Base-by-base conservation (phyloP, 2,113 vertebrate species). In the Clarias gariepinus region DNA sequence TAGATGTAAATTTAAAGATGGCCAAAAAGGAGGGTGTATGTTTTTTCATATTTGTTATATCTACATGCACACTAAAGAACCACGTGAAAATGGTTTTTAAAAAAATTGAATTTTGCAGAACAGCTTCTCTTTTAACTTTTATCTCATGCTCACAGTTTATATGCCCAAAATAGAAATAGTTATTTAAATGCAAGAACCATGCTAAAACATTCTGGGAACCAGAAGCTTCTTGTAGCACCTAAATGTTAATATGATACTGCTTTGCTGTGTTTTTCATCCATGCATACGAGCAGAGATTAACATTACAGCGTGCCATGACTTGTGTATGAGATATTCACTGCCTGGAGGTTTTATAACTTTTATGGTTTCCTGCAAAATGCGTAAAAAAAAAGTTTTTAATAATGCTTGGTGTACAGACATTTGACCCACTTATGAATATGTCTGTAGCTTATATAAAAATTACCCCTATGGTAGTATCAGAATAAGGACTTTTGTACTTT, bases 291-390 rank as follows among this genome's bases (percentile, higher is more conserved):
- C 60, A 60, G 63, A 13, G 68, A 63, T 57, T 63, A 74, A 58
- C 57, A 74, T 82, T 63, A 33, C 33, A 73, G 41, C 85, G 81
- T 64, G 85, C n/a, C 41, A 23, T 86, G 58, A 63, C 85, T 47
- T 74, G 79, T 55, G 7, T 55, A 52, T 57, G 15, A 74, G 66
- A 86, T 74, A 60, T 82, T 82, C 13, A 63, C 33, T 63, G 57
- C 78, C 79, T 82, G 66, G 4, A 33, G 57, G 41, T 52, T 63
- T 63, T 82, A 47, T 64, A 61, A n/a, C 30, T 3, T n/a, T 63
- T 85, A 47, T 71, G n/a, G 18, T 81, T 81, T 73, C 18, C 28
- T 71, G 11, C 41, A 66, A 66, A 80, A 52, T 18, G 8, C 25
- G 16, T 64, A 63, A n/a, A 23, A 28, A 55, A 19, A 33, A 41